A percentile compares a stretch with the other conserved stretches of the same genome.
Conservation (phyloP, 2,113 vertebrate genomes). For the Prietella phreatophila region DNA sequence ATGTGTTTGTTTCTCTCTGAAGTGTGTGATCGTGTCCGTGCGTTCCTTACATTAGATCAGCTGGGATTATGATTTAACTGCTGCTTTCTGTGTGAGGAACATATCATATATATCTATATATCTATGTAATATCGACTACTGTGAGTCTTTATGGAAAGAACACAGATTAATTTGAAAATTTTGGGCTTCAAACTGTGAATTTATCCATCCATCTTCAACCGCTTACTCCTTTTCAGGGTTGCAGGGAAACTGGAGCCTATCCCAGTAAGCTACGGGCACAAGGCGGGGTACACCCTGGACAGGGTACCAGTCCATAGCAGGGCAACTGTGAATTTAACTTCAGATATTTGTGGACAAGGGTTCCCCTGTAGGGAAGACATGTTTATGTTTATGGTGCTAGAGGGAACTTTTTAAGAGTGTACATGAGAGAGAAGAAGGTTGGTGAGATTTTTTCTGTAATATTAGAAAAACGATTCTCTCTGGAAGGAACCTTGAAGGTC, state of each 20-base stretch:
- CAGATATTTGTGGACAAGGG: background rate
- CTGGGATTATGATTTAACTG: background rate
- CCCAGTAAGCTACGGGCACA: too few species aligned
- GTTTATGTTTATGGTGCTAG: background rate
- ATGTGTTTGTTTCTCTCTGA: background rate
- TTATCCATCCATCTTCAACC: too few species aligned
- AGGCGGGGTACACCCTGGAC: too few species aligned
- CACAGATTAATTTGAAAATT: background rate
- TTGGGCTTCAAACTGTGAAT: background rate
- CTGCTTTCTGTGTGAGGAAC: background rate
- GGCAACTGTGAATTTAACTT: background rate
- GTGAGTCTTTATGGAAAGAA: background rate
- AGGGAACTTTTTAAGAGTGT: background rate
- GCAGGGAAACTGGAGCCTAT: too few species aligned
- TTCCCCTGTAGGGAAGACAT: background rate
- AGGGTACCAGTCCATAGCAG: too few species aligned
- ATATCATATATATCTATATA: too few species aligned
- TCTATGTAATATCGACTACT: background rate
- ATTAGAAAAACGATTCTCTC: background rate
- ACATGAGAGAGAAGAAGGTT: background rate
- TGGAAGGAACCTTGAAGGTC: background rate
- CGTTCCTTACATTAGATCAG: background rate
- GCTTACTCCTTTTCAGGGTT: too few species aligned
- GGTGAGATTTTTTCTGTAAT: background rate
- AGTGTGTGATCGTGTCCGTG: too few species aligned